These are phyloP conservation scores for Acrocyrtus sp. DNA, from an alignment of 2,888 invertebrate genomes.

Conservation along the genomic window DNA sequence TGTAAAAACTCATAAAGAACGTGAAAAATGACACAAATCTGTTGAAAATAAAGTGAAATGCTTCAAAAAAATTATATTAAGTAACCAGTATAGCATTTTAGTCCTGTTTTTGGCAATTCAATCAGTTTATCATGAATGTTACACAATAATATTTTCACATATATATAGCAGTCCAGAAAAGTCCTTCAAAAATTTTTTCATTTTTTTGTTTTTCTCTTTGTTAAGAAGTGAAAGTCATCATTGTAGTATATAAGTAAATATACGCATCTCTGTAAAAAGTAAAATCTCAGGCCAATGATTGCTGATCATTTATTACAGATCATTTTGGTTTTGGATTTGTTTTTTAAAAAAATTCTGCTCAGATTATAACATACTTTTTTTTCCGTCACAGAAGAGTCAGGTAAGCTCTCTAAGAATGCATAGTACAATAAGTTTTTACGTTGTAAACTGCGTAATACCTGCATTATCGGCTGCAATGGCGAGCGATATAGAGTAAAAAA, in stretches of 20 bases:
- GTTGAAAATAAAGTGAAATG: too few species aligned
- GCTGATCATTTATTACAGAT: conserved; percentile 46
- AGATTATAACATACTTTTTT: conserved; percentile 43
- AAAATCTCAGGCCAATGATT: conserved; percentile 55
- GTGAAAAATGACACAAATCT: too few species aligned
- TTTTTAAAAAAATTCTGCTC: conserved; percentile 11
- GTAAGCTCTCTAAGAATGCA: conserved; percentile 54
- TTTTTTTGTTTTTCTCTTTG: too few species aligned
- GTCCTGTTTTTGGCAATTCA: too few species aligned
- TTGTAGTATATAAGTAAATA: conserved; percentile 11
- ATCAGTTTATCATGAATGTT: too few species aligned
- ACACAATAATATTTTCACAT: too few species aligned
- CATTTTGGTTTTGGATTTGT: too few species aligned
- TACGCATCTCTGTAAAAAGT: conserved; percentile 35
- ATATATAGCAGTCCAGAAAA: conserved; percentile 40
- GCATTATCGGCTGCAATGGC: not conserved
- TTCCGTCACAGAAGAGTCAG: conserved; percentile 53
- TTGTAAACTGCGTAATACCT: not conserved
- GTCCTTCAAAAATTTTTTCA: conserved; percentile 39
- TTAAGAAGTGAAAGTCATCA: conserved; percentile 45
- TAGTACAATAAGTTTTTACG: conserved; percentile 5
- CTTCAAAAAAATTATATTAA: too few species aligned
- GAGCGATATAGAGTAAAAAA: not conserved
- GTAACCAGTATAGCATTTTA: conserved; percentile 26
- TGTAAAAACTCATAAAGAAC: too few species aligned